Base-by-base conservation (phyloP, 35 echinoderm and acorn worm species). In the Stichopus chloronotus region DNA sequence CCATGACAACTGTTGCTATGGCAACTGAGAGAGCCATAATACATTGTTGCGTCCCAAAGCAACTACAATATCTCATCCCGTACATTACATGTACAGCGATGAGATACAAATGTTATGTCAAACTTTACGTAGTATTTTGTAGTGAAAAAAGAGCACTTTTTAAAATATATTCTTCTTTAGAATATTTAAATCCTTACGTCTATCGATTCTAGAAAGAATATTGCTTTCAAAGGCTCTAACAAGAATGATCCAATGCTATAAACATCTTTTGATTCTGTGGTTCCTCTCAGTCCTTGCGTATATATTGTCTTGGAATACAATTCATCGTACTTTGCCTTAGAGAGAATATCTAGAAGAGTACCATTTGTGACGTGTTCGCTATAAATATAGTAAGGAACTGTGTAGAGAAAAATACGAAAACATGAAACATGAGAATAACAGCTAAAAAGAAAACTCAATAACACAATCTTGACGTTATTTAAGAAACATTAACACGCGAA, bases 311-410 rank as follows among this genome's bases (percentile, higher is more conserved):
- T 74, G 19, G 69, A 5, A n/a, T 74, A 74, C 17, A n/a, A 5
- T 20, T 74, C 69, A 7, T 74, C 69, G 69, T 74, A 6, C 22
- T 74, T 74, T 21, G 69, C 69, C 7, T 74, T 74, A 74, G 14
- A 20, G 19, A 74, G 69, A 20, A 74, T 21, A 74, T 74, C 69
- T 74, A 14, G 13, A 20, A 74, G 19, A 19, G 69, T 74, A 19
- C 69, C 69, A n/a, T 74, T 74, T 74, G 69, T 74, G 69, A 74
- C 19, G 17, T 74, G 19, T 74, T 74, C 69, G 17, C 17, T 74
- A n/a, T 74, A 74, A 74, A 74, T 74, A 20, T 74, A 74, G 17
- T 74, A 74, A 74, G 69, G 69, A n/a, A 74, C 69, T 74, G 69
- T 74, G 17, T 74, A 7, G 19, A 20, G 17, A 74, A 7, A 74